Conservation (phyloP, 2,113 vertebrate species). For the Anoplopoma fimbria region DNA sequence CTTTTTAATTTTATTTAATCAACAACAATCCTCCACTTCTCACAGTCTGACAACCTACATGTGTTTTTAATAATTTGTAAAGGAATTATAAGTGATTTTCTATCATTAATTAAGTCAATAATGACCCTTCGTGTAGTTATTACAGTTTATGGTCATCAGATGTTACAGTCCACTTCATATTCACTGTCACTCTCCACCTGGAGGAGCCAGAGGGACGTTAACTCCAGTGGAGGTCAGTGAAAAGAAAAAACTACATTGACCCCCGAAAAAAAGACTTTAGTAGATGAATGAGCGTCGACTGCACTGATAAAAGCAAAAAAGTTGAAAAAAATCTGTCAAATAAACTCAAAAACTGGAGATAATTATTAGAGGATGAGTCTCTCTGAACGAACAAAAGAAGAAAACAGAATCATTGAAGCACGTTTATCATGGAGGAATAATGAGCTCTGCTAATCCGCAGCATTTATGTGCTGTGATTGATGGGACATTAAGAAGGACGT, state of each 20-base stretch:
- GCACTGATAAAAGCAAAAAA: not conserved
- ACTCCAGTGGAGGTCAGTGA: not conserved
- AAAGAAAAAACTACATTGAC: conserved; percentile 8
- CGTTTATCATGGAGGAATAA: not conserved
- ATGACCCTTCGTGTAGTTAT: not conserved
- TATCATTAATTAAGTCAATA: not conserved
- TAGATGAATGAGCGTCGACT: not conserved
- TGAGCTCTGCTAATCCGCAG: conserved; percentile 12
- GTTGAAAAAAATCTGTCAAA: no score
- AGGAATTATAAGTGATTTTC: not conserved
- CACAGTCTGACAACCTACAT: not conserved
- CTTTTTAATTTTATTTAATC: no score
- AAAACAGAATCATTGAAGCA: conserved; percentile 17
- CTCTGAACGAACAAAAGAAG: conserved; percentile 4
- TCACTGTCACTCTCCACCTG: conserved; percentile 20
- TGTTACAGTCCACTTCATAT: not conserved
- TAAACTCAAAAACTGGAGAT: no score
- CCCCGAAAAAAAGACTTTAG: not conserved
- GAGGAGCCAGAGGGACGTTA: conserved; percentile 20
- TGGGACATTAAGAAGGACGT: conserved; percentile 11
- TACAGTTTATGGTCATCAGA: not conserved
- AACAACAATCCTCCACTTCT: no score
- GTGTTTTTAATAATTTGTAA: not conserved
- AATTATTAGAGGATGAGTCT: no score
- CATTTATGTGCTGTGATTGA: conserved; percentile 40